Evolutionary conservation across 1,140 invertebrate genomes (phyloP).

Genomic region (Medauroidea extradentata): DNA sequence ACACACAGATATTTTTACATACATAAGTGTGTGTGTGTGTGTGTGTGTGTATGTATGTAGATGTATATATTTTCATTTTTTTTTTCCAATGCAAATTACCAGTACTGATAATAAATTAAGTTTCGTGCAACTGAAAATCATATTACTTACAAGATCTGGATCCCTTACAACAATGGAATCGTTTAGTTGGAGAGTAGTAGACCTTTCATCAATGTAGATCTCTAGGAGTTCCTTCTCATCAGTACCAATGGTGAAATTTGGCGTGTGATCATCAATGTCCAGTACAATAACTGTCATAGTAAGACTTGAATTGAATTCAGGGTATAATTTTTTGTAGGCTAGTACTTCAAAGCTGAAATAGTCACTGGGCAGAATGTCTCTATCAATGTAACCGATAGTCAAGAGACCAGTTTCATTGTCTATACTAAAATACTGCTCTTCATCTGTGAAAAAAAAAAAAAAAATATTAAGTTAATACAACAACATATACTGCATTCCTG

Average conservation of each 20-base stretch:
- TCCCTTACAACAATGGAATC: slow-evolving; percentile 47
- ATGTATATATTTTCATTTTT: too few relatives aligned
- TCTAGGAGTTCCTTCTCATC: slow-evolving; percentile 35
- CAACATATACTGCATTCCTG: too few relatives aligned
- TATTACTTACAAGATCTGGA: slow-evolving; percentile 45
- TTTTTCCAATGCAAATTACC: too few relatives aligned
- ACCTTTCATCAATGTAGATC: slow-evolving; percentile 44
- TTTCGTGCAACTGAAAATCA: too few relatives aligned
- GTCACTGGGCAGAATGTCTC: slow-evolving; percentile 47
- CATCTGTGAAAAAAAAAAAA: too few relatives aligned
- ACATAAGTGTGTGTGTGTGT: too few relatives aligned
- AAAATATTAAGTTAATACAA: too few relatives aligned
- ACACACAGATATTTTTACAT: too few relatives aligned
- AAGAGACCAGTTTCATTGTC: slow-evolving; percentile 41
- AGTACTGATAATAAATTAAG: too few relatives aligned
- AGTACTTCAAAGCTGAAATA: slow-evolving; percentile 46
- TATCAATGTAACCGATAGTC: slow-evolving; percentile 46
- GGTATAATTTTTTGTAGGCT: slow-evolving; percentile 36
- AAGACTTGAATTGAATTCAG: slow-evolving; percentile 36
- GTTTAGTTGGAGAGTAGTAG: slow-evolving; percentile 39
- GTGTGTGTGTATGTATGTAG: too few relatives aligned
- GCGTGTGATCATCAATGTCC: slow-evolving; percentile 52
- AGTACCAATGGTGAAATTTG: slow-evolving; percentile 21
- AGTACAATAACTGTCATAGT: slow-evolving; percentile 48
- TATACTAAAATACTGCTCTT: slow-evolving; percentile 26